A percentile compares a stretch with the other conserved stretches of the same genome.
Evolutionary conservation across 1,140 invertebrate genomes (phyloP).

Genomic region (Lucilia sericata): DNA sequence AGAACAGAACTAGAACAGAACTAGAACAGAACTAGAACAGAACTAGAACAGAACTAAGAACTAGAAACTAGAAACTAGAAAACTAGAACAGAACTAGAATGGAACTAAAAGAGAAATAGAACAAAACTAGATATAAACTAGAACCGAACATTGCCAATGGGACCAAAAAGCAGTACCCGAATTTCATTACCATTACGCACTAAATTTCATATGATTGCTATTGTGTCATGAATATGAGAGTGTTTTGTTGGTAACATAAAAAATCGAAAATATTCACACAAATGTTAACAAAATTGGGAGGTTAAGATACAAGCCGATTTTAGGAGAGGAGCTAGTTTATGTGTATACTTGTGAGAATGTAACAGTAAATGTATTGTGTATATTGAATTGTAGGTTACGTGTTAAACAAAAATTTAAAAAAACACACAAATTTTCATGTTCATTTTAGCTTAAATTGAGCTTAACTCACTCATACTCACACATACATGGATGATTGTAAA

Average conservation of each 20-base stretch:
- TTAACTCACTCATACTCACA: not conserved
- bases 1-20: no score
- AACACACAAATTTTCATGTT: constrained; percentile 17
- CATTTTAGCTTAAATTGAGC: constrained; percentile 10
- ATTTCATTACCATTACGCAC: not conserved
- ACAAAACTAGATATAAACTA: no score
- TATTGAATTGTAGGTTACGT: not conserved
- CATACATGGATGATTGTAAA: not conserved
- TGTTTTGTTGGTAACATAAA: not conserved
- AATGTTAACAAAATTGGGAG: not conserved
- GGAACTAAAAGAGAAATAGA: no score
- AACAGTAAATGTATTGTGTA: not conserved
- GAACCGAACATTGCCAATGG: no score
- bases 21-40: no score
- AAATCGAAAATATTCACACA: not conserved
- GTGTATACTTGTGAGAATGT: not conserved
- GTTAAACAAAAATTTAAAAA: not conserved
- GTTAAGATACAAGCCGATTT: not conserved
- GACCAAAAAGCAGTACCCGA: not conserved
- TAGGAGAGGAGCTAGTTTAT: not conserved
- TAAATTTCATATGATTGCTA: not conserved
- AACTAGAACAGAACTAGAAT: no score
- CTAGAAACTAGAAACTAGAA: no score
- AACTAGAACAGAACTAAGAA: no score
- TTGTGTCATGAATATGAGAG: constrained; percentile 3